Base-by-base conservation (phyloP, 1,140 invertebrate genomes). In the Anagrus nilaparvatae region DNA sequence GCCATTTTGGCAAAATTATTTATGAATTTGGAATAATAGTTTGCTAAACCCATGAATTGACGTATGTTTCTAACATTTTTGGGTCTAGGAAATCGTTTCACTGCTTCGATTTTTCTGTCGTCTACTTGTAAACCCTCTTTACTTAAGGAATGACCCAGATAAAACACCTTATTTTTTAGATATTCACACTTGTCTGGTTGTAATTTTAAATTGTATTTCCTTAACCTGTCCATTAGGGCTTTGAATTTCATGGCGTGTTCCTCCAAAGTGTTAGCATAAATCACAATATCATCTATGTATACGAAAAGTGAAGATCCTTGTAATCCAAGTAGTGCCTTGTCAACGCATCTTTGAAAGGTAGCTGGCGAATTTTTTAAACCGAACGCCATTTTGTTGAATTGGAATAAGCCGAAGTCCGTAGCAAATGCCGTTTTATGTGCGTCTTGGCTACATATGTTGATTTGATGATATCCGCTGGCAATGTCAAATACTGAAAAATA, bases 401-500 rank as follows among this genome's bases (percentile, higher is more conserved):
- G 43, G 39, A 40, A 65, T 30, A 55, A 58, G 4, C 62, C 63
- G 16, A 39, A 48, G 16, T 51, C 29, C 4, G 51, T 57, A 17
- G 18, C 30, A 31, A 70, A 66, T 4, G 60, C 62, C 6, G 67
- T 43, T 31, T 67, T 68, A 1, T 48, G 27, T 18, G 23, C 48
- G 44, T 55, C 49, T 0, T 37, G 29, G 29, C 35, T 18, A 2
- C 53, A 47, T 4, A 70, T 32, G 4, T 43, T 27, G 12, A 49
- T 43, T 38, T 50, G 48, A 18, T 47, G 61, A 43, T 60, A 72
- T 3, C 68, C 68, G 16, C 45, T 54, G 0, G 44, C 44, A 5
- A 67, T 30, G 51, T 71, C 66, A 5, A 70, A 41, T 1, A 52
- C 46, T 16, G 56, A 10, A 41, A 71, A 70, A 33, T 52, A 62